Evolutionary conservation across 2,888 invertebrate genomes (phyloP).

Genomic region (Chalcis sispes): DNA sequence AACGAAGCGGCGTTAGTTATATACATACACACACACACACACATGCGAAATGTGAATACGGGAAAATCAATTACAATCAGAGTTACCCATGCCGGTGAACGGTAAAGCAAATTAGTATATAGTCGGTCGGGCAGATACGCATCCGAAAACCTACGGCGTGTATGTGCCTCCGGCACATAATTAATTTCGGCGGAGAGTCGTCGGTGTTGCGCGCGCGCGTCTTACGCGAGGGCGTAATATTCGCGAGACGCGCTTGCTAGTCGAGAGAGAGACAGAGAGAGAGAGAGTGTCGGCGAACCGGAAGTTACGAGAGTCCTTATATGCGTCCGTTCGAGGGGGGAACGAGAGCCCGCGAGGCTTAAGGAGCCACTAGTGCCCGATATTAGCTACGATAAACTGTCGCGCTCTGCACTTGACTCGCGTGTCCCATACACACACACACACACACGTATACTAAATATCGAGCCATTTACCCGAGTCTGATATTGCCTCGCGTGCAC

Average conservation of each 20-base stretch:
- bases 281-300: slow-evolving; percentile 59
- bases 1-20: no score
- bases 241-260: slow-evolving; percentile 20
- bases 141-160: background rate
- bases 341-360: slow-evolving; percentile 11
- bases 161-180: no score
- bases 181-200: slow-evolving; percentile 27
- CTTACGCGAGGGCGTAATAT: slow-evolving; percentile 47
- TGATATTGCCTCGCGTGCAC: no score
- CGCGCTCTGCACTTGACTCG: slow-evolving; percentile 12
- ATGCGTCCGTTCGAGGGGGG: slow-evolving; percentile 53
- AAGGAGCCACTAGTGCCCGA: slow-evolving; percentile 41
- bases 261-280: slow-evolving; percentile 13
- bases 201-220: slow-evolving; percentile 23
- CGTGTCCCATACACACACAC: background rate
- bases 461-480: slow-evolving; percentile 20
- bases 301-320: slow-evolving; percentile 67
- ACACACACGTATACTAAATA: slow-evolving; percentile 27
- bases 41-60: no score
- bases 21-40: no score
- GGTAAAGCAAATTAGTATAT: slow-evolving; percentile 43
- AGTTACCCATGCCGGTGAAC: background rate
- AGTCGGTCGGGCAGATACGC: background rate
- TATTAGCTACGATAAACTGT: slow-evolving; percentile 55
- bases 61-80: slow-evolving; percentile 28